Evolutionary conservation across 1,140 invertebrate genomes (phyloP).

Genomic region (Lanistes nyassanus): DNA sequence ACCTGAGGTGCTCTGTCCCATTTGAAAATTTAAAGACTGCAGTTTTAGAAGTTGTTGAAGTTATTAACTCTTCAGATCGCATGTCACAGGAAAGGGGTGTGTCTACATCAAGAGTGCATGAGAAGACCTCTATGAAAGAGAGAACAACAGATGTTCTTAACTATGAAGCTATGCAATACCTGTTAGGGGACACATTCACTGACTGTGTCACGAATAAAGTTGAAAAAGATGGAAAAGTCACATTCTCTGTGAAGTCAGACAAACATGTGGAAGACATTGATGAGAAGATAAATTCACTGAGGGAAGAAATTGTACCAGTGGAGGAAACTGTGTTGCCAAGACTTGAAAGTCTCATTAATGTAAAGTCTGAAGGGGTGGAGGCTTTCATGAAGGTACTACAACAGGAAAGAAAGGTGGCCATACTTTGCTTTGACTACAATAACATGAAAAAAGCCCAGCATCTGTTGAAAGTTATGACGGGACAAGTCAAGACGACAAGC

Average conservation of each 20-base stretch:
- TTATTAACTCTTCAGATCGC: no score
- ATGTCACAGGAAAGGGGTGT: no score
- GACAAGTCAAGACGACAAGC: not conserved
- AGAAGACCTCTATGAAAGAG: not conserved
- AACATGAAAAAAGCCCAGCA: conserved; percentile 14
- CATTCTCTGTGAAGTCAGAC: not conserved
- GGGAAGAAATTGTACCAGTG: not conserved
- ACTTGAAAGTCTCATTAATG: not conserved
- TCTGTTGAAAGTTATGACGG: not conserved
- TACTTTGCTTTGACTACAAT: conserved; percentile 15
- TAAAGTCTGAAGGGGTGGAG: not conserved
- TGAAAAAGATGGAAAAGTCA: not conserved
- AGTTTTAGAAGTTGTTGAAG: no score
- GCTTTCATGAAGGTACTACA: conserved; percentile 3
- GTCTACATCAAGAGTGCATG: no score
- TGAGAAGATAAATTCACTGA: not conserved
- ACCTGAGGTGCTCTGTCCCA: no score
- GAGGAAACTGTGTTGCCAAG: not conserved
- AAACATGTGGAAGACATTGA: not conserved
- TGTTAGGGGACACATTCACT: not conserved
- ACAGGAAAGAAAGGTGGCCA: not conserved
- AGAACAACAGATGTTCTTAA: not conserved
- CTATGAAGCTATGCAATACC: not conserved
- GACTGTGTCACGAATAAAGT: not conserved
- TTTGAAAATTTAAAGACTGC: no score